These are phyloP conservation scores for Hypena proboscidalis DNA, from an alignment of 2,888 invertebrate species.

Conservation along the genomic window DNA sequence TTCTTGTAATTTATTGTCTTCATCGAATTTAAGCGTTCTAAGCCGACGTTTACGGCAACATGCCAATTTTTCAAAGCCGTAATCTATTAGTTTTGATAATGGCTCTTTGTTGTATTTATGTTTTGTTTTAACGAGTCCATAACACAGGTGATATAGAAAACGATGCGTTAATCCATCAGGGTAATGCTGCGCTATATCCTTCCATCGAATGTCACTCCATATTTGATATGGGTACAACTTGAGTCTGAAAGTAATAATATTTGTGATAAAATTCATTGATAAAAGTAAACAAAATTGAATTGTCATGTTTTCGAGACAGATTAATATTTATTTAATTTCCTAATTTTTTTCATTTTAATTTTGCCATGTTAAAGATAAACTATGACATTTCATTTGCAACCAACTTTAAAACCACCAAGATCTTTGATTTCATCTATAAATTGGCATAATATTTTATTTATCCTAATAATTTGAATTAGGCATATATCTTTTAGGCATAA, in stretches of 20 bases:
- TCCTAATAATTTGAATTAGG: too few relatives aligned
- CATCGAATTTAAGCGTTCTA: constrained; percentile 56
- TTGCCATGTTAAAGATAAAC: too few relatives aligned
- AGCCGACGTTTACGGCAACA: constrained; percentile 51
- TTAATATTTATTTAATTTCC: too few relatives aligned
- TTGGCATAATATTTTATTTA: too few relatives aligned
- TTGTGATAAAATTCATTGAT: neutral
- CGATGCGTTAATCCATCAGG: constrained; percentile 64
- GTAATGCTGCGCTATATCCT: constrained; percentile 58
- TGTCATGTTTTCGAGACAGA: too few relatives aligned
- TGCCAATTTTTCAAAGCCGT: constrained; percentile 42
- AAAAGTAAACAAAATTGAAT: neutral
- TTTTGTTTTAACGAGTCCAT: constrained; percentile 29
- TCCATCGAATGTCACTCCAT: constrained; percentile 75
- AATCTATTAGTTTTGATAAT: constrained; percentile 51
- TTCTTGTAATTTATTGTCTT: constrained; percentile 51
- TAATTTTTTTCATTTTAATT: too few relatives aligned
- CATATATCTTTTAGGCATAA: too few relatives aligned
- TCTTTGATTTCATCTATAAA: too few relatives aligned
- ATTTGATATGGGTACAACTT: constrained; percentile 54
- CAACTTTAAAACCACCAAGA: too few relatives aligned
- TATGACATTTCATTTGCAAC: too few relatives aligned
- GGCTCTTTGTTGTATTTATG: constrained; percentile 51
- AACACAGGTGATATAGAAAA: constrained; percentile 56
- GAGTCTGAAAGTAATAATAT: constrained; percentile 54